Base-by-base conservation (phyloP, 2,888 invertebrate species). In the Eristalinus sepulchralis region DNA sequence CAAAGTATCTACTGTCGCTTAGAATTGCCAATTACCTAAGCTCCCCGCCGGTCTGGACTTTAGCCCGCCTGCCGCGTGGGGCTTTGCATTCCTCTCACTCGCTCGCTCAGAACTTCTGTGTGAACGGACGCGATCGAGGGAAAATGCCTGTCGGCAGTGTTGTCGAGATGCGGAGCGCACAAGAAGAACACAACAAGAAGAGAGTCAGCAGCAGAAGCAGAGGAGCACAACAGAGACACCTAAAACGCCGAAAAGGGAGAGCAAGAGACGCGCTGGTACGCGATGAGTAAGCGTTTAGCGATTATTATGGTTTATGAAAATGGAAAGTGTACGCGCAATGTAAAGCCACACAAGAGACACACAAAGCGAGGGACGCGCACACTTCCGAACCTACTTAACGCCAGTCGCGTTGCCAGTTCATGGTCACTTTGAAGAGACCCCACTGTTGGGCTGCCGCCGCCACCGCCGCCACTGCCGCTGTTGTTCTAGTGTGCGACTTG, bases 11-110 rank as follows among this genome's bases (percentile, higher is more conserved):
- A 53, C 27, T 64, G 75, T 67, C 78, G 75, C 59, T 83, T 68
- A 66, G 83, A 86, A 79, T 79, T 79, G 77, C 75, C 83, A 86
- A 86, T 83, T 82, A 82, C 71, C 86, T 75, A 82, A 82, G 82
- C 78, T 75, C 64, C 67, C 75, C 57, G 11, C 22, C 22, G 57
- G 6, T 47, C 66, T 79, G 79, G 83, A 83, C 86, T 86, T 86
- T 86, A 78, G 55, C 53, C 34, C 39, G 47, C 47, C 47, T 47
- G 17, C 47, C 17, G 47, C 17, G 47, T 47, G 17, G 8, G 17
- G 47, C 47, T 47, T 47, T 47, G 47, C 47, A 47, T 47, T 17
- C 47, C 47, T 17, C 47, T 17, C 47, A 8, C 17, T n/a, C 9
- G 6, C 34, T n/a, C 13, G 6, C 34, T n/a, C 13, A 33, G 17